A percentile compares a stretch with the other conserved stretches of the same genome.
These are phyloP conservation scores for Asteroscopus sphinx DNA, from an alignment of 2,888 invertebrate genomes.

Conservation along the genomic window DNA sequence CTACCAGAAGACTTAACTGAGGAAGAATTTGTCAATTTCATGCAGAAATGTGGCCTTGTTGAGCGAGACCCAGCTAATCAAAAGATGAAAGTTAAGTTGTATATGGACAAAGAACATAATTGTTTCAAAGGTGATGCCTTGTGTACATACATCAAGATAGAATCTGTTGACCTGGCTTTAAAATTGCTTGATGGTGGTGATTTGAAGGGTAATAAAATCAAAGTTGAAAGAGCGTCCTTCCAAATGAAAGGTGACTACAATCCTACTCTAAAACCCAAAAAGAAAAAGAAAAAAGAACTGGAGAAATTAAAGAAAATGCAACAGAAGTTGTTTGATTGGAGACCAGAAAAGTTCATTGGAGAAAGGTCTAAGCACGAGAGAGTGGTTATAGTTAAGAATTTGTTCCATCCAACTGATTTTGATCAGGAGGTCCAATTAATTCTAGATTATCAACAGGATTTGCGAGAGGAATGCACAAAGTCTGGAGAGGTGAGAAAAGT, in stretches of 20 bases:
- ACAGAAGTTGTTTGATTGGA: slow-evolving; percentile 99
- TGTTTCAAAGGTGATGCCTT: slow-evolving; percentile 98
- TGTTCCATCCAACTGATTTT: slow-evolving; percentile 97
- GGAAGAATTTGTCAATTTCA: slow-evolving; percentile 96
- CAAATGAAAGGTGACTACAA: slow-evolving; percentile 98
- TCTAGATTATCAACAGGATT: slow-evolving; percentile 96
- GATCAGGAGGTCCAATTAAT: slow-evolving; percentile 96
- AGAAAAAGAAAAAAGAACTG: slow-evolving; percentile 96
- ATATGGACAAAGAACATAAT: slow-evolving; percentile 94
- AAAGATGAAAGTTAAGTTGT: slow-evolving; percentile 97
- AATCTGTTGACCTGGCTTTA: slow-evolving; percentile 98
- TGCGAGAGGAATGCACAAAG: slow-evolving; percentile 96
- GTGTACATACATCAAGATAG: slow-evolving; percentile 98
- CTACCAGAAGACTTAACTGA: slow-evolving; percentile 96
- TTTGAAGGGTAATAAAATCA: slow-evolving; percentile 94
- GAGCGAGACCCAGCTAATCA: slow-evolving; percentile 95
- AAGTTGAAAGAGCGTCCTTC: slow-evolving; percentile 98
- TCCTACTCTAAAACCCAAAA: slow-evolving; percentile 97
- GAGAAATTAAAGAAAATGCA: slow-evolving; percentile 97
- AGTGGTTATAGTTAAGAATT: slow-evolving; percentile 97
- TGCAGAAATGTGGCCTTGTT: slow-evolving; percentile 98
- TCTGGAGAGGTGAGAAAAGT: slow-evolving; percentile 98
- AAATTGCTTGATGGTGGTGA: slow-evolving; percentile 97
- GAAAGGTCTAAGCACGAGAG: slow-evolving; percentile 96
- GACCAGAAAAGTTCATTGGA: slow-evolving; percentile 96